A percentile compares a stretch with the other conserved stretches of the same genome.
Conservation (phyloP, 2,113 vertebrate genomes). For the Dipodomys spectabilis region DNA sequence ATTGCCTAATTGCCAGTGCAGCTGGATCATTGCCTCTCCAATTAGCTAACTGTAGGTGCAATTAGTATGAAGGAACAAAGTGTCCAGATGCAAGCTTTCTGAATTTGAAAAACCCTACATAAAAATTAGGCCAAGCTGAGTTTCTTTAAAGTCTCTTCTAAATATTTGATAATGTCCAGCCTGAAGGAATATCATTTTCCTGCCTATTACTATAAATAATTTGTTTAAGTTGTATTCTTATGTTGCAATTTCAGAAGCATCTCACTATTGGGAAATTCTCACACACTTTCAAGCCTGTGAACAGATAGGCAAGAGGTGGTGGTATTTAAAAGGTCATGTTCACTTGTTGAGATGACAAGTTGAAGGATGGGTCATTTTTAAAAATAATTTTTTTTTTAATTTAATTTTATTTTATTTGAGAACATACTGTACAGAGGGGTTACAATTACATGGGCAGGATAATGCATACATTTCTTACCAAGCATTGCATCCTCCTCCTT, state of each 20-base stretch:
- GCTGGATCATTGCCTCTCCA: background rate
- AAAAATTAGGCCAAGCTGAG: background rate
- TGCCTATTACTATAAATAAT: background rate
- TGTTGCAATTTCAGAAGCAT: background rate
- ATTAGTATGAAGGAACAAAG: constrained; percentile 47
- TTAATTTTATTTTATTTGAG: too few relatives aligned
- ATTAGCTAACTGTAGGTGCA: constrained; percentile 1
- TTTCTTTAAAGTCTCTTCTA: background rate
- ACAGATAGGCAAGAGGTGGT: background rate
- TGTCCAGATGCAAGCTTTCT: constrained; percentile 26
- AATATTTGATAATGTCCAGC: background rate
- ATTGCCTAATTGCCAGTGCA: background rate
- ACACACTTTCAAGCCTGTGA: background rate
- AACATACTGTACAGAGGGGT: too few relatives aligned
- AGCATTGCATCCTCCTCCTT: too few relatives aligned
- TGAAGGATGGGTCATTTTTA: background rate
- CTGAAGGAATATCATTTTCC: background rate
- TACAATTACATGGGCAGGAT: too few relatives aligned
- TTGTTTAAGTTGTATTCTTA: background rate
- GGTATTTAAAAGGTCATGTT: background rate
- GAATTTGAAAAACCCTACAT: background rate
- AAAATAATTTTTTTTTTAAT: too few relatives aligned
- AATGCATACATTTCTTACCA: too few relatives aligned
- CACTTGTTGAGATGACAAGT: background rate
- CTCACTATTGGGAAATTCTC: background rate